Base-by-base conservation (phyloP, 1,140 invertebrate species). In the Leucophenga varia region DNA sequence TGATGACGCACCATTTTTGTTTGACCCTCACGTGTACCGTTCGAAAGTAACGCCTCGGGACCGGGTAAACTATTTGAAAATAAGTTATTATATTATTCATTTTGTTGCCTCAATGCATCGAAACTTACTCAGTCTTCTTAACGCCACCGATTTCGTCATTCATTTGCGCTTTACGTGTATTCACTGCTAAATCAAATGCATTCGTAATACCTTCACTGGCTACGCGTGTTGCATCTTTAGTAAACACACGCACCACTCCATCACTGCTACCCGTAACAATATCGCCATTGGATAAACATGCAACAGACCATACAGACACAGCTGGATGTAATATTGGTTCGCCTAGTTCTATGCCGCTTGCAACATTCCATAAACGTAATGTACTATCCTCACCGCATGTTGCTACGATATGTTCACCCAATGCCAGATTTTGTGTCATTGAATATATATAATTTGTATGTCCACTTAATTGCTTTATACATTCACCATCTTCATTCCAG, bases 201-300 rank as follows among this genome's bases (percentile, higher is more conserved):
- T 84, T 79, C 12, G 86, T 58, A 1, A 73, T 67, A 2, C 79
- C 75, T 34, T 83, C 79, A 54, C 81, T 77, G 0, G 91, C 93
- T 47, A 84, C 82, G 36, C 88, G 77, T 3, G 78, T 71, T 7
- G 84, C 76, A 64, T 88, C 82, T 49, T 79, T 76, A 0, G 89
- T 90, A 65, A 97, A 97, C 37, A 97, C 82, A 47, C 94, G 81
- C 1, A 96, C 81, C 1, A 88, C 67, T 1, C 90, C 91, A 78
- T 97, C 94, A 76, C 91, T 95, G 52, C 75, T 71, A 64, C 93
- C 95, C 49, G 90, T 85, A n/a, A 90, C 90, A 65, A 98, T 84
- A 77, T 98, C 94, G 9, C 87, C 88, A 78, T 97, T 96, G 3
- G 78, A 60, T 13, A 97, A 72, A 47, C 85, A 82, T 43, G 84